Evolutionary conservation across 2,113 vertebrate species (phyloP), one percentile per base, ranked within the genome.

Genomic region (Sclerurus mexicanus): DNA sequence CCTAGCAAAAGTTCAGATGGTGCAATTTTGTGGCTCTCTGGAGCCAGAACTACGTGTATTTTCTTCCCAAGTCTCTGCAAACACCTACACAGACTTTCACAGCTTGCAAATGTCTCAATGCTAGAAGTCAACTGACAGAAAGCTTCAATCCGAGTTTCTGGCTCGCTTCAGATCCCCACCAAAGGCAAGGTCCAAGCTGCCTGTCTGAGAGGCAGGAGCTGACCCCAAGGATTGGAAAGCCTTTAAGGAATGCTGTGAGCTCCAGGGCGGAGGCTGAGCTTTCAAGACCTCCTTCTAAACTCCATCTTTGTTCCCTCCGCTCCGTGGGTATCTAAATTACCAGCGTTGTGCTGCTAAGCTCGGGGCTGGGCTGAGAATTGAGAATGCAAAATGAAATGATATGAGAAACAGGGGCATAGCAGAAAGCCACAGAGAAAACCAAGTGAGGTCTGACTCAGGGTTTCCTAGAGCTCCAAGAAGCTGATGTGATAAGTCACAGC

Each of bases 31-130:
- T 67, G 66, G 22, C 28, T 82, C n/a, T 77, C 82, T 12, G 25
- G 59, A 92, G 67, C 14, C 82, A 90, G 63, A 92, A 88, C 80
- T 92, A 93, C 89, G 78, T 68, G 75, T n/a, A 87, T 89, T 93
- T 89, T 92, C 66, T 75, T 73, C n/a, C 62, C 49, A n/a, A 87
- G 60, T 40, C 22, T 52, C 35, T 68, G 77, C 62, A 72, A 81
- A 95, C 91, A 79, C 87, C 87, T 85, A 72, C 87, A 30, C 37
- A 89, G 68, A 81, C 58, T 56, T 79, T 85, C 83, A 72, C 58
- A 87, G 87, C 66, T 82, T 58, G 66, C n/a, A 6, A 56, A 50
- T 14, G 56, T 37, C 87, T 72, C n/a, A 15, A 56, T 60, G 56
- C 44, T 44, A 60, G 35, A 53, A 87, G 24, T 31, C 68, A 89